phyloP scores from a whole-genome alignment of 1,140 invertebrate species.

The Drosophila auraria region DNA sequence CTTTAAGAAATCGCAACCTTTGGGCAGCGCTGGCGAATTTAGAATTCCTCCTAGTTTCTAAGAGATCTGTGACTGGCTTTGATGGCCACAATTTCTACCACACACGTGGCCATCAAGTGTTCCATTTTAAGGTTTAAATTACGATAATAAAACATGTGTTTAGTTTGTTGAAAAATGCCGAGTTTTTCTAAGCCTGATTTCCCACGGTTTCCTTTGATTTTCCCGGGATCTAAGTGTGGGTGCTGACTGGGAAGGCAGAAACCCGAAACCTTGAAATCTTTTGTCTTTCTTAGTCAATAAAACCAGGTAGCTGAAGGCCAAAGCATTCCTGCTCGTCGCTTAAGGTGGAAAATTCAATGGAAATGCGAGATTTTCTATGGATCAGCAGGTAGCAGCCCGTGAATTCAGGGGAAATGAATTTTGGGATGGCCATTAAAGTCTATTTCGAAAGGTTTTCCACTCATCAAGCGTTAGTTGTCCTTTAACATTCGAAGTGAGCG shows the following conservation, averaged over 20 bases:
- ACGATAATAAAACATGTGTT: conserved; percentile 65
- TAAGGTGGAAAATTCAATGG: conserved; percentile 62
- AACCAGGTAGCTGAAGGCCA: conserved; percentile 48
- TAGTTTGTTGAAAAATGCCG: conserved; percentile 56
- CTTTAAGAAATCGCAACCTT: conserved; percentile 11
- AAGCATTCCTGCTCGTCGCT: conserved; percentile 22
- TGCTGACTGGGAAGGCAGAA: neutral
- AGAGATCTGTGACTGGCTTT: conserved; percentile 45
- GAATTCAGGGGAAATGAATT: conserved; percentile 47
- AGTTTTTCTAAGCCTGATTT: neutral
- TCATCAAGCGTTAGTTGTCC: conserved; percentile 55
- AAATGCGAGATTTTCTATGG: conserved; percentile 60
- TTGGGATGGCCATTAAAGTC: conserved; percentile 27
- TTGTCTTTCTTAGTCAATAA: conserved; percentile 17
- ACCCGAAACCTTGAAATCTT: conserved; percentile 28
- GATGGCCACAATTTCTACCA: conserved; percentile 55
- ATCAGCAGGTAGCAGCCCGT: conserved; percentile 63
- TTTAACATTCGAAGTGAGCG: conserved; percentile 46
- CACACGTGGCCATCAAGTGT: conserved; percentile 33
- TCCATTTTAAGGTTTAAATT: conserved; percentile 54
- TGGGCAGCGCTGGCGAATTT: conserved; percentile 54
- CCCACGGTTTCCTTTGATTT: conserved; percentile 9
- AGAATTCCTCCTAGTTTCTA: conserved; percentile 61
- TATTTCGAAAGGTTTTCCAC: neutral
- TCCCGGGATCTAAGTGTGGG: neutral